Base-by-base conservation (phyloP, 2,888 invertebrate species). In the Epirrhoe alternata region DNA sequence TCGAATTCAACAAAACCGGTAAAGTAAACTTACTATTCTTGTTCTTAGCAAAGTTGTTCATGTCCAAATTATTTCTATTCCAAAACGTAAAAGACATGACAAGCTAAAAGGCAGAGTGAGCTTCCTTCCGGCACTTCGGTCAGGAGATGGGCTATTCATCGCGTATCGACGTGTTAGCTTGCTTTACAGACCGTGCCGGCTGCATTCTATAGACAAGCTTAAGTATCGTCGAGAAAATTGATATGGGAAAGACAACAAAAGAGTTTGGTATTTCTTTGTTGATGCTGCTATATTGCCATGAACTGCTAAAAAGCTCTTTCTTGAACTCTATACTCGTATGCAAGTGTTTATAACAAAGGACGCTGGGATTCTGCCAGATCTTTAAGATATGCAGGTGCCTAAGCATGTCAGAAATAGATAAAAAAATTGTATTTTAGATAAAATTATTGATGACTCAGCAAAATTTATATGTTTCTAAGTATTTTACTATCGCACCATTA, bases 141-240 rank as follows among this genome's bases (percentile, higher is more conserved):
- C 72, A 71, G 88, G 88, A 88, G 87, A 88, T 88, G 86, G 86
- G 77, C 86, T 78, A 88, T 88, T 88, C 87, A 86, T 88, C 82
- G 76, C 65, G 82, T 79, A 87, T 88, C 83, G 87, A 85, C 81
- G 75, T 68, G 70, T 68, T 73, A 72, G 75, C 71, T 61, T 70
- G 76, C 72, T 61, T 73, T 62, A 55, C 59, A 70, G 72, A 71
- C 72, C 66, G 71, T 76, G 70, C 70, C 74, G 72, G 78, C 70
- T 73, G 59, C 66, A 59, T 52, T 57, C 42, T 49, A 38, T 47
- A 38, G 31, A 47, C 53, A 30, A 8, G 3, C 12, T 12, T 38
- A 12, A 6, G 10, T 0, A 17, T 35, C n/a, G 24, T 30, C 8
- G 35, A 42, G 12, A 42, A 42, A 42, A 42, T 33, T 42, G 38